Evolutionary conservation across 2,797 vertebrate genomes (phyloP), one percentile per base, ranked within the genome.

Genomic region (Manis pentadactyla): DNA sequence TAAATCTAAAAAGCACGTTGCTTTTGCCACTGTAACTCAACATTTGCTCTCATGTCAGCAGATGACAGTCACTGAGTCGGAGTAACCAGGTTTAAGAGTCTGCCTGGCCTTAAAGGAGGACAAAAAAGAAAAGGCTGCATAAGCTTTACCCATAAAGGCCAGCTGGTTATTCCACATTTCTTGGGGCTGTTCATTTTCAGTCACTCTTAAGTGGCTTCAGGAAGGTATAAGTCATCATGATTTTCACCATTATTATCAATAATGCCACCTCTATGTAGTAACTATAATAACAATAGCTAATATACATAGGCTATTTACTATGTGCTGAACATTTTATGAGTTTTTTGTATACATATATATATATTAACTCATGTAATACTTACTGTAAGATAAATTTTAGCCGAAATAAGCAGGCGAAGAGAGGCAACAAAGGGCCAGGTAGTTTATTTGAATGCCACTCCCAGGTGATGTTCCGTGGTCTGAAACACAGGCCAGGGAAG

Each of bases 181-280:
- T 93, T 79, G 25, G 51, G 27, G 64, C 42, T 71, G 4, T 61
- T 78, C 53, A n/a, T 93, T 90, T 74, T 55, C 57, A 74, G 68
- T 93, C 14, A 68, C 14, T 83, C 81, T 31, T 37, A 42, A 87
- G 42, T 82, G 66, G n/a, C 57, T 87, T 90, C 29, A 37, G 71
- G 78, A 91, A 79, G 71, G 29, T 63, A 59, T 74, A 77, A 84
- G n/a, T 85, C 95, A 94, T 79, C 57, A 29, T n/a, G 66, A 75
- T 81, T 94, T 87, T 95, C 53, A 90, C 27, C 17, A 37, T 68
- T 34, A 31, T 78, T 42, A 17, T 83, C 74, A 79, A 86, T 61
- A 78, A 66, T 49, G 34, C 46, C 92, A 73, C 12, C 1, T 73
- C 59, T 87, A 31, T 74, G 57, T 73, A 39, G 57, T 81, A 79